Conservation (phyloP, 2,797 vertebrate genomes). For the Acrossocheilus wenchowensis region DNA sequence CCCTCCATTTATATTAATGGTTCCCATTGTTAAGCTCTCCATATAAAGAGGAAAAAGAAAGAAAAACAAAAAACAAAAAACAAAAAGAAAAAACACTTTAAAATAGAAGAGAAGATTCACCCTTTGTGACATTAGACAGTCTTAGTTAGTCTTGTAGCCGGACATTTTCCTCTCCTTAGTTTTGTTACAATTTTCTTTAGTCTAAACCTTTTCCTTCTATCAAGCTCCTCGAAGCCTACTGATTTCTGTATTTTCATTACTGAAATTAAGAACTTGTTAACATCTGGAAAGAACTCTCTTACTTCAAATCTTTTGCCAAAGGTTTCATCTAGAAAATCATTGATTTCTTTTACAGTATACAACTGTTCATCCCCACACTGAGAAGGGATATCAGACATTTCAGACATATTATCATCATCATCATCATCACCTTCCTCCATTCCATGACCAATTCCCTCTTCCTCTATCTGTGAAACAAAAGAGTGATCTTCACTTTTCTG, state of each 20-base stretch:
- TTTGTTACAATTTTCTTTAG: background rate
- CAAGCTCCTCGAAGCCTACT: background rate
- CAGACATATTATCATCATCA: too few species aligned
- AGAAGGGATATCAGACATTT: background rate
- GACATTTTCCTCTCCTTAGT: background rate
- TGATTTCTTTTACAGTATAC: background rate
- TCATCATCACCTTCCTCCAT: background rate
- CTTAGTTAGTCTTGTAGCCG: background rate
- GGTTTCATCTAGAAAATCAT: background rate
- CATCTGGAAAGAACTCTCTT: background rate
- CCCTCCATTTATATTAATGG: background rate
- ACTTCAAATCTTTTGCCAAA: background rate
- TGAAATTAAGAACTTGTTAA: background rate
- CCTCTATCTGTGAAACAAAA: background rate
- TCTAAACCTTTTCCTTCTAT: background rate
- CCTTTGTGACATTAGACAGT: background rate
- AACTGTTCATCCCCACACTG: background rate
- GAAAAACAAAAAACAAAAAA: background rate
- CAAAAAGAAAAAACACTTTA: background rate
- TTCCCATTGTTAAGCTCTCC: background rate
- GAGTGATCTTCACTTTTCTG: background rate
- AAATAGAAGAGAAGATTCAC: background rate
- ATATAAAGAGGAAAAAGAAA: background rate
- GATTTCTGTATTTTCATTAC: background rate
- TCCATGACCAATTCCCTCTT: background rate